Percentiles rank a stretch among this genome's conserved stretches.
Evolutionary conservation across 2,888 invertebrate species (phyloP).

Genomic region (Philopedon plagiatum): DNA sequence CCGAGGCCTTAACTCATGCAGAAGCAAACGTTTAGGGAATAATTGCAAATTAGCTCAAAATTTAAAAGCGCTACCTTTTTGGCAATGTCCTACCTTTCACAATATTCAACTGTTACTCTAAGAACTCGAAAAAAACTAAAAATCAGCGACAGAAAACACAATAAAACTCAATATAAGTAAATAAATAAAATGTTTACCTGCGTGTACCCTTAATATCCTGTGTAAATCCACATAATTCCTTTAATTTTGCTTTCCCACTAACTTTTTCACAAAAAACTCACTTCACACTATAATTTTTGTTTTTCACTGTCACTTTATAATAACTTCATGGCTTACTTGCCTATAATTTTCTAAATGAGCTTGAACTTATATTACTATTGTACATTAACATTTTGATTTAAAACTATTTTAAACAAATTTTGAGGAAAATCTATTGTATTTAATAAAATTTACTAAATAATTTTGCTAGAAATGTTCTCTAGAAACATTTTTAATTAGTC

Average conservation of each 20-base stretch:
- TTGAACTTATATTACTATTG: slow-evolving; percentile 37
- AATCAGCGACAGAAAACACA: neutral
- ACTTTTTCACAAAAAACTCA: slow-evolving; percentile 35
- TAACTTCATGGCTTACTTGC: slow-evolving; percentile 54
- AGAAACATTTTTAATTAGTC: slow-evolving; percentile 22
- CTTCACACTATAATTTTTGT: slow-evolving; percentile 50
- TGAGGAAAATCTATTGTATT: neutral
- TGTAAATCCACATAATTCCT: slow-evolving; percentile 34
- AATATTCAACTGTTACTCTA: slow-evolving; percentile 26
- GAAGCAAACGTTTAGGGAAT: neutral
- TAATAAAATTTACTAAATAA: neutral
- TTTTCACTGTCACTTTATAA: slow-evolving; percentile 56
- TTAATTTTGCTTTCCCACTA: slow-evolving; percentile 24
- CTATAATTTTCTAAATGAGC: slow-evolving; percentile 26
- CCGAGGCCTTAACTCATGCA: slow-evolving; percentile 2
- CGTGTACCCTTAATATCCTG: slow-evolving; percentile 33
- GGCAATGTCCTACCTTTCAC: slow-evolving; percentile 19
- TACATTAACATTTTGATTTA: slow-evolving; percentile 13
- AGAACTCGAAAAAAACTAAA: neutral
- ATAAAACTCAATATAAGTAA: neutral
- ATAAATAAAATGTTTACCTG: slow-evolving; percentile 25
- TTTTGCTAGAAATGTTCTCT: neutral
- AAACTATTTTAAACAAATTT: slow-evolving; percentile 15
- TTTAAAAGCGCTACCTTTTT: slow-evolving; percentile 2
- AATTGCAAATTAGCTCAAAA: neutral